Base-by-base conservation (phyloP, 35 echinoderm and acorn worm species). In the Chiridota heheva region DNA sequence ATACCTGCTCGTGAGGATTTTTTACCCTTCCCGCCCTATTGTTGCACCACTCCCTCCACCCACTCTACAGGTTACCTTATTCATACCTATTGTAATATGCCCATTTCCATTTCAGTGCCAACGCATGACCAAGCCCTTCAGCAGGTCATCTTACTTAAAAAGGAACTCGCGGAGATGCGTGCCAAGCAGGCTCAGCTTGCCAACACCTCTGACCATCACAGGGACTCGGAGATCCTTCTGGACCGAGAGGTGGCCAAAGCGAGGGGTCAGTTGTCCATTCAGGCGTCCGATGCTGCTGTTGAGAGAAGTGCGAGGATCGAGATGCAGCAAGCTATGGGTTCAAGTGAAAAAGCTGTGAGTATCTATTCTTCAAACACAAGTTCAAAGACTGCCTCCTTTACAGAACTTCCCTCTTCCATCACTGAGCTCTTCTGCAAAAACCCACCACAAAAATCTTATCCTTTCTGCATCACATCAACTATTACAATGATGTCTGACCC, bases 111-210 rank as follows among this genome's bases (percentile, higher is more conserved):
- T 53, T 12, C 72, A 97, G 93, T 97, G 45, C 93, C 93, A 34
- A 91, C 93, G 16, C 93, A 97, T 6, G 93, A 97, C 84, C 93
- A 97, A 60, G 93, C 93, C 43, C 67, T 97, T 31, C 93, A 97
- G 43, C 93, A 97, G 81, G 93, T 97, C 18, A 87, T 97, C 55
- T 73, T 97, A 2, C 84, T 97, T 28, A 97, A 97, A 82, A 97
- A 91, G 39, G 93, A 97, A 81, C 80, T 97, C 4, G 93, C 93
- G 18, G 93, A 97, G 79, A 91, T 97, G 93, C 44, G 93, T 43
- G 93, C 93, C 44, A 91, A 97, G 71, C 93, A 97, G 56, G 93
- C 93, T 29, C 84, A 91, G 71, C 24, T 91, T 7, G 78, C 26
- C 70, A 91, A 63, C 10, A 55, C 36, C 48, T 57, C 70, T 4